These are phyloP conservation scores for Thalassaphorura encarpata DNA, from an alignment of 1,140 invertebrate genomes.

Conservation along the genomic window DNA sequence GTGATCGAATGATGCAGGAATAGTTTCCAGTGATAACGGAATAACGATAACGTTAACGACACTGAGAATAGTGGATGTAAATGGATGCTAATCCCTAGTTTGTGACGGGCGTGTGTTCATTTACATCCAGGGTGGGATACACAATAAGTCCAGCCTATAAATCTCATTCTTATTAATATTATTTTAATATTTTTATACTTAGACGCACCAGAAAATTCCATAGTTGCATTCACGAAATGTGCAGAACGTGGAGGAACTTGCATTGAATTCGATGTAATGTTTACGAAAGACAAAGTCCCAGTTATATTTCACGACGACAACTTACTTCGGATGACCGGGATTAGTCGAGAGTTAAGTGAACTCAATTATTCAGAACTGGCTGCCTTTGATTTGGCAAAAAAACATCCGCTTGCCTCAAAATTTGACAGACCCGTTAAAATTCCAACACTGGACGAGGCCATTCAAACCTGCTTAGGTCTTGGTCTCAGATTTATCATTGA, in stretches of 20 bases:
- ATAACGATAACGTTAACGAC: too few relatives aligned
- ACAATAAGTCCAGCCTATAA: too few relatives aligned
- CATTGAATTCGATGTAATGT: conserved; percentile 63
- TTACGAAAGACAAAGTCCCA: conserved; percentile 59
- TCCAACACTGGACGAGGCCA: conserved; percentile 47
- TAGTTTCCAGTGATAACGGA: too few relatives aligned
- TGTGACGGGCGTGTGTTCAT: not conserved
- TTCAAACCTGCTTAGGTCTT: conserved; percentile 44
- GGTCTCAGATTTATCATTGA: conserved; percentile 53
- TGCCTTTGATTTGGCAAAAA: conserved; percentile 50
- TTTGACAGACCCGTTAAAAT: conserved; percentile 44
- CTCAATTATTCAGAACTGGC: conserved; percentile 50
- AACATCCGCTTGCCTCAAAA: conserved; percentile 50
- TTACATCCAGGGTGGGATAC: not conserved
- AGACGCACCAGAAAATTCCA: conserved; percentile 63
- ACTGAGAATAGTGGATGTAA: too few relatives aligned
- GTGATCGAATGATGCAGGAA: too few relatives aligned
- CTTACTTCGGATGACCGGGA: conserved; percentile 55
- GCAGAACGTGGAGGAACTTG: conserved; percentile 53
- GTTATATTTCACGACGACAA: conserved; percentile 63
- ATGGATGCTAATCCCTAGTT: not conserved
- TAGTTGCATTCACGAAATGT: conserved; percentile 17
- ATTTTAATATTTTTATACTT: conserved; percentile 35
- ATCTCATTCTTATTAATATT: not conserved
- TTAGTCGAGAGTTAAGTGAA: conserved; percentile 44